phyloP scores from a whole-genome alignment of 92 coral and sea anemone genomes.

The Siderastrea siderea region DNA sequence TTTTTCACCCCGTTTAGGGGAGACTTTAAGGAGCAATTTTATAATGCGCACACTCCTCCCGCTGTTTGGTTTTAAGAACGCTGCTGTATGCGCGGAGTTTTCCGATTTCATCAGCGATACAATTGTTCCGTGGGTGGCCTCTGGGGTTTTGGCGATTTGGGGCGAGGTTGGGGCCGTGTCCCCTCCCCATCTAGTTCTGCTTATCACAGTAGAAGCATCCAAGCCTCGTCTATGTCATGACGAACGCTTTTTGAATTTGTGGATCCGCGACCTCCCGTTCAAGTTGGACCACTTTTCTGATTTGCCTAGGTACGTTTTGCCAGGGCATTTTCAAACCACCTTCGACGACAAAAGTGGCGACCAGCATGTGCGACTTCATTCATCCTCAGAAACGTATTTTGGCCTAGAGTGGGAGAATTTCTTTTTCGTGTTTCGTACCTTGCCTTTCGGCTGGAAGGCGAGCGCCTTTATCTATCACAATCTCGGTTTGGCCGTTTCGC shows the following conservation, averaged over 20 bases:
- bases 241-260: constrained; percentile 2
- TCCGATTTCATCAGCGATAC: constrained; percentile 2
- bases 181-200: constrained; percentile 27
- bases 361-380: background rate
- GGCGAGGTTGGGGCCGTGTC: constrained; percentile 25
- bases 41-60: constrained; percentile 27
- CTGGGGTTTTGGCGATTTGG: constrained; percentile 44
- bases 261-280: background rate
- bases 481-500: background rate
- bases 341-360: background rate
- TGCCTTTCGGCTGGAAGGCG: background rate
- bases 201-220: background rate
- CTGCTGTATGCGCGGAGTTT: constrained; percentile 15
- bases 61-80: background rate
- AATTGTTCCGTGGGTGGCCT: constrained; percentile 35
- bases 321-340: background rate
- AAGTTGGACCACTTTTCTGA: background rate
- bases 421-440: background rate
- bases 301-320: constrained; percentile 11
- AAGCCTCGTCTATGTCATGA: constrained; percentile 18
- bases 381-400: background rate
- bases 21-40: constrained; percentile 46
- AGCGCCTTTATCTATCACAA: background rate
- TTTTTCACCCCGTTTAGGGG: constrained; percentile 48
- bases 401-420: background rate